phyloP scores from a whole-genome alignment of 2,888 invertebrate species.

The Hemithea aestivaria region DNA sequence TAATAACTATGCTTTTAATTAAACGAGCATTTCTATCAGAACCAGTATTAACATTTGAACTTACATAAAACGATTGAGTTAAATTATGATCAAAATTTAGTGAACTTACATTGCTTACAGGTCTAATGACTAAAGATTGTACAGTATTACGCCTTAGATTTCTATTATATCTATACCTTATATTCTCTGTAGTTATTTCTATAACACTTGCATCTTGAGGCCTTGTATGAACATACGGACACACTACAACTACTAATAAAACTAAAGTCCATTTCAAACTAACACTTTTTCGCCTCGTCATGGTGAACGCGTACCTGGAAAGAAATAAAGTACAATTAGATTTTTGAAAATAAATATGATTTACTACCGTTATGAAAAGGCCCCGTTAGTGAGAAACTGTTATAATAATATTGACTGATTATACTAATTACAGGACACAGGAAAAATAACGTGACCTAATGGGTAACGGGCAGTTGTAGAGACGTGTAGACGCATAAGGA shows the following conservation, averaged over 20 bases:
- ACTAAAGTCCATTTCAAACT: conserved; percentile 68
- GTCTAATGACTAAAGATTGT: conserved; percentile 40
- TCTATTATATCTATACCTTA: conserved; percentile 62
- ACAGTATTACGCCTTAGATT: conserved; percentile 34
- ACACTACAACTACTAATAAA: conserved; percentile 58
- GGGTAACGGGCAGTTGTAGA: no score
- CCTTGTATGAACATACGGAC: conserved; percentile 55
- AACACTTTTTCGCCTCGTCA: conserved; percentile 69
- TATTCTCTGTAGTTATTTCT: conserved; percentile 49
- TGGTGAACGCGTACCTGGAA: conserved; percentile 64
- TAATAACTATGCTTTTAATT: conserved; percentile 25
- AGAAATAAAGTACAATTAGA: conserved; percentile 33
- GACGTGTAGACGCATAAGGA: no score
- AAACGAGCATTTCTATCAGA: conserved; percentile 32
- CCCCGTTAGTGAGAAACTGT: no score
- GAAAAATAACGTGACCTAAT: no score
- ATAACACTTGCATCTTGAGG: conserved; percentile 54
- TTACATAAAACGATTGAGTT: background rate
- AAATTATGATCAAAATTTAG: conserved; percentile 6
- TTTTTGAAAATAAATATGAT: background rate
- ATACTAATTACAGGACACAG: background rate
- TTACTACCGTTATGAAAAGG: background rate
- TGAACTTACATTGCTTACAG: conserved; percentile 25
- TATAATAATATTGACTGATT: no score
- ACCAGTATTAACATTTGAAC: background rate